A percentile compares a stretch with the other conserved stretches of the same genome.
Conservation (phyloP, 1,140 invertebrate genomes). For the Bradysia coprophila region DNA sequence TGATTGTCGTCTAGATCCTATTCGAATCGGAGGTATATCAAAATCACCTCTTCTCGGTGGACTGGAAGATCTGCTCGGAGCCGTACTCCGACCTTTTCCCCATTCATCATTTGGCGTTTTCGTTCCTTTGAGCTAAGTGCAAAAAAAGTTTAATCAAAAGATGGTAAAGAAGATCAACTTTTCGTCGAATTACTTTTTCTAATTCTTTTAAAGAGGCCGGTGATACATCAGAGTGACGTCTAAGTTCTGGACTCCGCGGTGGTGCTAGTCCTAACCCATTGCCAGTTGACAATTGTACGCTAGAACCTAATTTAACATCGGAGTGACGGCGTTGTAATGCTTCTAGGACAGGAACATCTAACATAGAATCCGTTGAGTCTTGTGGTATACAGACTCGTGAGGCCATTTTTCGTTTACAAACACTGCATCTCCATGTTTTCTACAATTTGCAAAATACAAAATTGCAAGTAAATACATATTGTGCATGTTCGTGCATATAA, state of each 20-base stretch:
- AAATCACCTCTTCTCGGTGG: conserved; percentile 21
- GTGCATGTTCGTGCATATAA: neutral
- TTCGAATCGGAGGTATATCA: conserved; percentile 16
- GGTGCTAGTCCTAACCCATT: conserved; percentile 39
- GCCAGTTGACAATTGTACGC: conserved; percentile 25
- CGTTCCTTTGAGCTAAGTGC: conserved; percentile 8
- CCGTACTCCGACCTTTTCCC: conserved; percentile 25
- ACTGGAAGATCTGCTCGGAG: conserved; percentile 26
- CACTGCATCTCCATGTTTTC: conserved; percentile 60
- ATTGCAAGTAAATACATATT: neutral
- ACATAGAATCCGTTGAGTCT: conserved; percentile 58
- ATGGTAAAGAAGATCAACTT: too few relatives aligned
- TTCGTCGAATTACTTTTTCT: conserved; percentile 68
- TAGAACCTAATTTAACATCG: conserved; percentile 47
- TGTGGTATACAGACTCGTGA: conserved; percentile 45
- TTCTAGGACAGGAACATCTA: conserved; percentile 58
- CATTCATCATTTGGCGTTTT: conserved; percentile 9
- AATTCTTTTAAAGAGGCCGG: conserved; percentile 66
- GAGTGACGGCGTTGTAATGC: conserved; percentile 56
- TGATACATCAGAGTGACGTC: conserved; percentile 65
- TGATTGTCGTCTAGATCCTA: conserved; percentile 40
- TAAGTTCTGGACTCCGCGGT: conserved; percentile 53
- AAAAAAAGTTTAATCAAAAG: neutral
- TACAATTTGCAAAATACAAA: too few relatives aligned
- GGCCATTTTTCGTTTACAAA: conserved; percentile 58